A percentile compares a stretch with the other conserved stretches of the same genome.
Evolutionary conservation across 2,888 invertebrate genomes (phyloP).

Genomic region (Brachyptera risi): DNA sequence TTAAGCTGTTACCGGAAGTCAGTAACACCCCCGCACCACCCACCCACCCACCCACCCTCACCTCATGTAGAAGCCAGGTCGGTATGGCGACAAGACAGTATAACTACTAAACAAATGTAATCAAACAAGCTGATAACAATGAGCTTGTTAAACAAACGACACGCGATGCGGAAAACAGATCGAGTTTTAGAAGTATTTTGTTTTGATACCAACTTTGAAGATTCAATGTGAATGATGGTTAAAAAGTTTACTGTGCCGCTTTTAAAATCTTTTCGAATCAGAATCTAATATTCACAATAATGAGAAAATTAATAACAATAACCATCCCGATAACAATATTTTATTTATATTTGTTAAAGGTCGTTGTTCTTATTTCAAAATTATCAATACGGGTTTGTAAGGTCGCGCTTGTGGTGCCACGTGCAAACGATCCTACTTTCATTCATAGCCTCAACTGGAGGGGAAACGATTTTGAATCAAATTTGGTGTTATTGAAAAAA

Average conservation of each 20-base stretch:
- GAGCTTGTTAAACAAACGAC: neutral
- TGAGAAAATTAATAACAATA: too few relatives aligned
- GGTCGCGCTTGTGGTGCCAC: too few relatives aligned
- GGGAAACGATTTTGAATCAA: too few relatives aligned
- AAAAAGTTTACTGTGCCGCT: neutral
- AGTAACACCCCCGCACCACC: neutral
- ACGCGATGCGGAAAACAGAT: neutral
- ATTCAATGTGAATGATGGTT: too few relatives aligned
- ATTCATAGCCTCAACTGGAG: too few relatives aligned
- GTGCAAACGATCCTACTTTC: too few relatives aligned
- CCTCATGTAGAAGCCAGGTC: neutral
- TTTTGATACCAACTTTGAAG: neutral
- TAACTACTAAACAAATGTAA: neutral
- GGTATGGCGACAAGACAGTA: constrained; percentile 3
- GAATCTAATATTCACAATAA: neutral
- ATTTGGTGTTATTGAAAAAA: too few relatives aligned
- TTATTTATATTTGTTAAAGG: too few relatives aligned
- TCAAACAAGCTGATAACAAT: neutral
- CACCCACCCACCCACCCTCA: neutral
- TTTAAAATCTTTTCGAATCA: neutral
- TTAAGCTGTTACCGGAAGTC: constrained; percentile 8
- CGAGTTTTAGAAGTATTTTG: neutral
- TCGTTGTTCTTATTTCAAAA: too few relatives aligned
- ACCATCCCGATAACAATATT: too few relatives aligned
- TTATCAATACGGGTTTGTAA: too few relatives aligned